Evolutionary conservation across 2,888 invertebrate species (phyloP), one percentile per base, ranked within the genome.

Genomic region (Parnassius apollo): DNA sequence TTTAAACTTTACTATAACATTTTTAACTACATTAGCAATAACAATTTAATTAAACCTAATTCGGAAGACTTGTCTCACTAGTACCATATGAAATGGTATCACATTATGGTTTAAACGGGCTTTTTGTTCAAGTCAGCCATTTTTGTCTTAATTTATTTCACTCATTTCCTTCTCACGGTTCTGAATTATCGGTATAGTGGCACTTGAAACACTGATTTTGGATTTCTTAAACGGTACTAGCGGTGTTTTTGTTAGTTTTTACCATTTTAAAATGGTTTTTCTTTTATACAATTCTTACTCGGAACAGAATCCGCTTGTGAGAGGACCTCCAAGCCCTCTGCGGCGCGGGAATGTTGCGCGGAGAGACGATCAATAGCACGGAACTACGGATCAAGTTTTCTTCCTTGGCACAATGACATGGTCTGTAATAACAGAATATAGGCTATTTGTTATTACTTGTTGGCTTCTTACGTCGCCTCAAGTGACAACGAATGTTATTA

Each of bases 51-150:
- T 68, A 72, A 73, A 67, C 69, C 79, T 83, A 81, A 67, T 72
- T 77, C 88, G 90, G 90, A 91, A 91, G 91, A 91, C 91, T 88
- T 88, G 80, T 78, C 89, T 78, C 88, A 78, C 81, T 86, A 84
- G 53, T 66, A 71, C 78, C 80, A 75, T 65, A 62, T 62, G 56
- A 65, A 68, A 62, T 64, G 69, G 25, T 57, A 50, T 61, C 64
- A 68, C 68, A 70, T 70, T 65, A 66, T 66, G 49, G 46, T 54
- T 61, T 64, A 54, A 55, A 60, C 52, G 58, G 18, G 46, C 50
- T 56, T 57, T 50, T 59, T 51, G 18, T 57, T 59, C 50, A 56
- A 59, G 53, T 82, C 83, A 82, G 85, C 88, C 89, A 88, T 87
- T 76, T 79, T 67, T 69, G 65, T 68, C 69, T 65, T 67, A 70